A percentile compares a stretch with the other conserved stretches of the same genome.
Evolutionary conservation across 2,888 invertebrate species (phyloP).

Genomic region (Cheilosia vernalis): DNA sequence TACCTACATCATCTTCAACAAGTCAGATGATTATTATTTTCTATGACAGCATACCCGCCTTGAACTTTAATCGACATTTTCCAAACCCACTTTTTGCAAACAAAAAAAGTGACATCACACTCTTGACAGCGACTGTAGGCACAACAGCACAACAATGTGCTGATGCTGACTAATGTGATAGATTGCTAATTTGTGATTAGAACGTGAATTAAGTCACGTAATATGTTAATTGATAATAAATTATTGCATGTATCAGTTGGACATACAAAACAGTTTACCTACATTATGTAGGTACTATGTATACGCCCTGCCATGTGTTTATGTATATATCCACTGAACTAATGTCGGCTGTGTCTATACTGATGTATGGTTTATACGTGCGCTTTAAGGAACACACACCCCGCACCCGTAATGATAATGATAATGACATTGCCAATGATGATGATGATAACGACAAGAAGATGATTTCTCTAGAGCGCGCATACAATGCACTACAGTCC

Average conservation of each 20-base stretch:
- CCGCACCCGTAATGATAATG: conserved; percentile 19
- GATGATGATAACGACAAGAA: background rate
- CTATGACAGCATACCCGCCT: background rate
- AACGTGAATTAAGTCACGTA: conserved; percentile 72
- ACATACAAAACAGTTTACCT: conserved; percentile 32
- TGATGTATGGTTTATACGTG: background rate
- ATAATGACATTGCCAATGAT: conserved; percentile 4
- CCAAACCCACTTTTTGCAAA: background rate
- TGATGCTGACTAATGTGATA: conserved; percentile 49
- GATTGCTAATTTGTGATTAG: conserved; percentile 62
- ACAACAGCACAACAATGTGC: background rate
- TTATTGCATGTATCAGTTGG: conserved; percentile 48
- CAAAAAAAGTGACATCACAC: conserved; percentile 20
- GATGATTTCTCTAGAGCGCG: conserved; percentile 1
- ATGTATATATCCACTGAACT: background rate
- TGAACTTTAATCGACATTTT: background rate
- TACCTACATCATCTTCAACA: no score
- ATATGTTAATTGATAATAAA: conserved; percentile 67
- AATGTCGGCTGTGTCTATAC: background rate
- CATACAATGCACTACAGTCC: conserved; percentile 5
- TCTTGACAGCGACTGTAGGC: conserved; percentile 29
- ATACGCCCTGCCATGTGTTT: conserved; percentile 9
- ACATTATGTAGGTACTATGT: background rate
- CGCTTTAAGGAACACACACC: conserved; percentile 23
- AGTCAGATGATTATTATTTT: no score